Percentiles rank a stretch among this genome's conserved stretches.
Conservation (phyloP, 2,797 vertebrate genomes). For the Petrocephalus schoutedeni region DNA sequence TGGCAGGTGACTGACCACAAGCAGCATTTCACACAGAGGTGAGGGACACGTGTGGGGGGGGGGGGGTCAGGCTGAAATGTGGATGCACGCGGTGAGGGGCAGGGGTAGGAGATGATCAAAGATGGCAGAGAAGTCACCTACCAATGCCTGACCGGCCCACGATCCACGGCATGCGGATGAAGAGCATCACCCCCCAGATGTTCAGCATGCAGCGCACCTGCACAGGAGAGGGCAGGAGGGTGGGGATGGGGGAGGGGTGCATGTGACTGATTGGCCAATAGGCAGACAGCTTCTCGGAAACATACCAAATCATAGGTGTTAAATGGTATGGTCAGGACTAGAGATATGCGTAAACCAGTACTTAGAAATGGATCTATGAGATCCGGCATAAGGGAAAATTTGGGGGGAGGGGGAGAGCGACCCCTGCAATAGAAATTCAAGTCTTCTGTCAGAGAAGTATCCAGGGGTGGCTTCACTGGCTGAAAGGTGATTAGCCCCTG, state of each 20-base stretch:
- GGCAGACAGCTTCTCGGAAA: background rate
- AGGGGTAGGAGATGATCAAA: slow-evolving; percentile 26
- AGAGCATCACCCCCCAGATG: slow-evolving; percentile 99
- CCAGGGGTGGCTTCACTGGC: background rate
- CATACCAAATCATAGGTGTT: background rate
- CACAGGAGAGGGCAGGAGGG: slow-evolving; percentile 35
- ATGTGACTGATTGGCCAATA: background rate
- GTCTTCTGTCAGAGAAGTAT: background rate
- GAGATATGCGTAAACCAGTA: too few relatives aligned
- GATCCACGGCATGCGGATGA: slow-evolving; percentile 96
- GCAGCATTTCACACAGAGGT: background rate
- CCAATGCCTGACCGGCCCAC: slow-evolving; percentile 95
- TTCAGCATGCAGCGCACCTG: slow-evolving; percentile 98
- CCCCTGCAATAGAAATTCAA: background rate
- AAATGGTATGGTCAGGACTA: background rate
- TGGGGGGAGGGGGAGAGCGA: background rate
- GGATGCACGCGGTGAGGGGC: slow-evolving; percentile 24
- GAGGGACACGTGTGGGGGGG: background rate
- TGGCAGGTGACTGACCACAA: slow-evolving; percentile 25
- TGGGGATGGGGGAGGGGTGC: slow-evolving; percentile 20
- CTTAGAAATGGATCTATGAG: background rate
- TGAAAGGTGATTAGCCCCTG: background rate
- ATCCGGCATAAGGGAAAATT: background rate
- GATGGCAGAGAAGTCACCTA: slow-evolving; percentile 51
- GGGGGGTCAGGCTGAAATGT: slow-evolving; percentile 36